Conservation (phyloP, 2,113 vertebrate species). For the Triplophysa siluroides region DNA sequence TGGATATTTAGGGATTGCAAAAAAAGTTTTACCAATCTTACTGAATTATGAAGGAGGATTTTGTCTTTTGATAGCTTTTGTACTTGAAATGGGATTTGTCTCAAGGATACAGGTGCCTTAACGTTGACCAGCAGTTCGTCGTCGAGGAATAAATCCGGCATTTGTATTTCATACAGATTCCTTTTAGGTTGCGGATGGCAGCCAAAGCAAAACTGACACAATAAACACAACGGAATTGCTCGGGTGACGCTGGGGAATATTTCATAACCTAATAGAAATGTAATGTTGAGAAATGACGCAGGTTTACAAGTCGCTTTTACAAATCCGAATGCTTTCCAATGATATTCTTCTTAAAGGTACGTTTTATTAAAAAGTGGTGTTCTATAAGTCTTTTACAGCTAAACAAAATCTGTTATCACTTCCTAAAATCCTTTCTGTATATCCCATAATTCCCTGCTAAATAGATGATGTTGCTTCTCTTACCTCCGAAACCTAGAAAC, state of each 20-base stretch:
- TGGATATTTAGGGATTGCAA: background rate
- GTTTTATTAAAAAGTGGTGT: conserved; percentile 11
- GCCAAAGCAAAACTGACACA: conserved; percentile 21
- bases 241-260: conserved; percentile 32
- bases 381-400: background rate
- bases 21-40: background rate
- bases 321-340: background rate
- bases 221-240: conserved; percentile 6
- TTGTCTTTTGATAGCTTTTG: conserved; percentile 51
- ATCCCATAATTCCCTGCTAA: background rate
- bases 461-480: conserved; percentile 1
- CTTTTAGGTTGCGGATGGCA: conserved; percentile 14
- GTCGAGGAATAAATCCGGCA: conserved; percentile 27
- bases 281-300: background rate
- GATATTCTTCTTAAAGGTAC: conserved; percentile 10
- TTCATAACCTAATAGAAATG: background rate
- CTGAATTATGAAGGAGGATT: conserved; percentile 35
- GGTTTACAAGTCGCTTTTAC: background rate
- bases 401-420: background rate
- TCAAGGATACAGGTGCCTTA: conserved; percentile 61
- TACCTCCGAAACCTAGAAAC: conserved; percentile 22
- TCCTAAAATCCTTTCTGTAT: background rate
- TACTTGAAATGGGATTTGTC: conserved; percentile 42
- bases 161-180: conserved; percentile 23
- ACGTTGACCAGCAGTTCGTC: conserved; percentile 58